Percentiles rank a stretch among this genome's conserved stretches.
phyloP scores from a whole-genome alignment of 2,113 vertebrate species.

The Fukomys damarensis region DNA sequence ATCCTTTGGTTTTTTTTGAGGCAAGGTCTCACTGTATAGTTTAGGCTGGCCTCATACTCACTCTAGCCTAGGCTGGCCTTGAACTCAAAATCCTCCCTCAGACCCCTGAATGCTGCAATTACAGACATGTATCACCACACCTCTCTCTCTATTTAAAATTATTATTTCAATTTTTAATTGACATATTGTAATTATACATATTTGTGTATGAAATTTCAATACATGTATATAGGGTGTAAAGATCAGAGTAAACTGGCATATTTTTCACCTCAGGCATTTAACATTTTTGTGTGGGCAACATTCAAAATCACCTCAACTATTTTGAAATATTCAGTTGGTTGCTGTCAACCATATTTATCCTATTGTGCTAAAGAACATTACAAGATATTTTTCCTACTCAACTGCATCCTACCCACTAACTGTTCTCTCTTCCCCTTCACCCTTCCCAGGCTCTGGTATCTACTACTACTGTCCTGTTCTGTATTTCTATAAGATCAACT shows the following conservation, averaged over 20 bases:
- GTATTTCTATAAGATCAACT: neutral
- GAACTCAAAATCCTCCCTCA: neutral
- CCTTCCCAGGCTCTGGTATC: neutral
- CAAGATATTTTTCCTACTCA: neutral
- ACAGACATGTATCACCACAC: neutral
- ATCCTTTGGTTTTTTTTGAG: neutral
- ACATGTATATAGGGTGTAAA: neutral
- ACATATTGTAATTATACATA: neutral
- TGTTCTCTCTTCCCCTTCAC: neutral
- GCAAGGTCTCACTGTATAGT: neutral
- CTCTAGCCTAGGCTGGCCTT: neutral
- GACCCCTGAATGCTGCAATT: neutral
- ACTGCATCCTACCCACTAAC: neutral
- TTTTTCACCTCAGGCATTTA: neutral
- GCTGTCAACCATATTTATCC: neutral
- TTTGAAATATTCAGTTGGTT: neutral
- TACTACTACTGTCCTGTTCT: neutral
- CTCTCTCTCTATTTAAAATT: neutral
- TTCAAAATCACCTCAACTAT: neutral
- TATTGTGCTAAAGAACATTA: neutral
- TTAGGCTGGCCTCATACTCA: neutral
- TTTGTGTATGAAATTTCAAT: neutral
- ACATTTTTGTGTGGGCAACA: neutral
- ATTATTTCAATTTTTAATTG: neutral
- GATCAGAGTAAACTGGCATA: neutral